These are phyloP conservation scores for Pseudolycoriella hygida DNA, from an alignment of 2,888 invertebrate species.

Conservation along the genomic window DNA sequence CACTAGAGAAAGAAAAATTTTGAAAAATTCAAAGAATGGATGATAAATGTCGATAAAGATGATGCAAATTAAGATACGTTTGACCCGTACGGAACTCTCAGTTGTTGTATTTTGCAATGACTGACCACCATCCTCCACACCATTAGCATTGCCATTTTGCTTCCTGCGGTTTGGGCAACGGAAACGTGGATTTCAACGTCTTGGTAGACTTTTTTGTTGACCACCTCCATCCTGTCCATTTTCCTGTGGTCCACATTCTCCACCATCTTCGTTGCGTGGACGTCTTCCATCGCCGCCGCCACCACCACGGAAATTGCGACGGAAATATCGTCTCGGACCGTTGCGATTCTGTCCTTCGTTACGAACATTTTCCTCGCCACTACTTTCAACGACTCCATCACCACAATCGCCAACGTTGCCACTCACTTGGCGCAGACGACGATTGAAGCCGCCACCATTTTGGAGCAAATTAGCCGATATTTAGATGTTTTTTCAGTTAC, in stretches of 20 bases:
- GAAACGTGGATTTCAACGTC: conserved; percentile 31
- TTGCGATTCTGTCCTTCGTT: conserved; percentile 22
- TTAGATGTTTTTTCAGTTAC: no score
- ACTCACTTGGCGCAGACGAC: conserved; percentile 19
- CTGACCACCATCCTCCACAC: conserved; percentile 22
- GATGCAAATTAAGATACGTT: no score
- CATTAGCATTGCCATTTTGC: conserved; percentile 22
- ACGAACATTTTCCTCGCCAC: conserved; percentile 20
- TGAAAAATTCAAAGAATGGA: no score
- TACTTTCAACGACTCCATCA: conserved; percentile 30
- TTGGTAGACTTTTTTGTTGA: conserved; percentile 14
- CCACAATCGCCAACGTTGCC: conserved; percentile 26
- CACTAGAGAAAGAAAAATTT: no score
- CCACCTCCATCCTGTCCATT: conserved; percentile 31
- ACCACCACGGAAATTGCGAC: conserved; percentile 57
- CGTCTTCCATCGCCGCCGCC: conserved; percentile 15
- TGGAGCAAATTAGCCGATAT: no score
- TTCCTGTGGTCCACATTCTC: conserved; percentile 14
- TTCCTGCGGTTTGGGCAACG: conserved; percentile 16
- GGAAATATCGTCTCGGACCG: conserved; percentile 43
- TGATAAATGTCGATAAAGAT: no score
- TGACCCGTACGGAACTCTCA: conserved; percentile 29
- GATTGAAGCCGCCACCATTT: conserved; percentile 33
- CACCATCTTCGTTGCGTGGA: conserved; percentile 27
- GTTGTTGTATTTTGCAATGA: conserved; percentile 30